A percentile compares a stretch with the other conserved stretches of the same genome.
These are phyloP conservation scores for Mycalesis mineus DNA, from an alignment of 2,888 invertebrate species.

Conservation along the genomic window DNA sequence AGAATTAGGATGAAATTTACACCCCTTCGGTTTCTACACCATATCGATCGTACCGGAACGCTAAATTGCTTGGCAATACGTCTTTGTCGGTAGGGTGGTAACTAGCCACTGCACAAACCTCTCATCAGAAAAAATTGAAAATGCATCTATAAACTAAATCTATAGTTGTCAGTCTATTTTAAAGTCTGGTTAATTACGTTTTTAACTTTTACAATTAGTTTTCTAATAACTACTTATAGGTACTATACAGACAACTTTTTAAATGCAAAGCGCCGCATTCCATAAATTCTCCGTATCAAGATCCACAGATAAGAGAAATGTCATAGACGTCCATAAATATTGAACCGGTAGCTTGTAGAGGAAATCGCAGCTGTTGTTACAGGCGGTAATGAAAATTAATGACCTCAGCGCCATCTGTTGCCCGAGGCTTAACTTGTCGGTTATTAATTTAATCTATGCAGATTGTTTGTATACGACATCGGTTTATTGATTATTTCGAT, in stretches of 20 bases:
- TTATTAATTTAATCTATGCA: slow-evolving; percentile 27
- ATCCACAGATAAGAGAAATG: slow-evolving; percentile 19
- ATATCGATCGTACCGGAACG: too few species aligned
- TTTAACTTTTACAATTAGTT: too few species aligned
- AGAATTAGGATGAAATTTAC: too few species aligned
- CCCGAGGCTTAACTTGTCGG: slow-evolving; percentile 22
- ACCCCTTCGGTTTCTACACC: too few species aligned
- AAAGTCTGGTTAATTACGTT: too few species aligned
- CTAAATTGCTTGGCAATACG: too few species aligned
- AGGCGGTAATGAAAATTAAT: slow-evolving; percentile 33
- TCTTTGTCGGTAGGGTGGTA: too few species aligned
- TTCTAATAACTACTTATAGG: too few species aligned
- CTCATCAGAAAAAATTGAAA: too few species aligned
- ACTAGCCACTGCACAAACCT: too few species aligned
- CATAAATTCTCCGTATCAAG: slow-evolving; percentile 7
- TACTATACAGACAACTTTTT: neutral
- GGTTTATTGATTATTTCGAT: neutral
- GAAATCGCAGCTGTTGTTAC: slow-evolving; percentile 28
- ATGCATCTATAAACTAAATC: too few species aligned
- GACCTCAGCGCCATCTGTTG: slow-evolving; percentile 27
- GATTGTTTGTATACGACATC: neutral
- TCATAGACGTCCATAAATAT: slow-evolving; percentile 28
- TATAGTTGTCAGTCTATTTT: too few species aligned
- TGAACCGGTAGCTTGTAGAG: slow-evolving; percentile 19
- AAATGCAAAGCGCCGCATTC: neutral